A percentile compares a stretch with the other conserved stretches of the same genome.
Conservation (phyloP, 2,797 vertebrate species). For the Pelochelys cantorii region DNA sequence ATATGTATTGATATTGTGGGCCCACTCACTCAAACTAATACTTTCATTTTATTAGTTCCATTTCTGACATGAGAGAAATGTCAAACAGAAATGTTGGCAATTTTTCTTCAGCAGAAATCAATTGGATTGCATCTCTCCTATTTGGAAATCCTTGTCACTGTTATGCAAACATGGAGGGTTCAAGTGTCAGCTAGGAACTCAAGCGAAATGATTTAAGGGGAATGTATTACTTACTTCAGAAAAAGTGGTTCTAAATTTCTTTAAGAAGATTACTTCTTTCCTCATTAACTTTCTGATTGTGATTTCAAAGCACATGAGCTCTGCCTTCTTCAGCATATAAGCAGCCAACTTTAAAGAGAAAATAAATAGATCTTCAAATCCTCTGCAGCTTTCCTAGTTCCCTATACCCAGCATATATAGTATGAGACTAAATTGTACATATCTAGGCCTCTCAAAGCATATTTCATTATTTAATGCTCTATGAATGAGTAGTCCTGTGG, state of each 20-base stretch:
- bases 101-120: background rate
- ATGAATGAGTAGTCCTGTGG: no score
- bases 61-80: constrained; percentile 32
- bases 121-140: background rate
- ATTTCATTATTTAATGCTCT: background rate
- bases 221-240: constrained; percentile 41
- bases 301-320: constrained; percentile 21
- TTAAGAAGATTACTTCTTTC: constrained; percentile 50
- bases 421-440: background rate
- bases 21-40: background rate
- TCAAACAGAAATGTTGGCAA: background rate
- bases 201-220: constrained; percentile 48
- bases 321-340: constrained; percentile 25
- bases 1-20: background rate
- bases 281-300: constrained; percentile 43
- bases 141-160: constrained; percentile 37
- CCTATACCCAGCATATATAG: background rate
- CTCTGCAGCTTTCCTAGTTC: background rate
- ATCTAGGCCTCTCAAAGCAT: background rate
- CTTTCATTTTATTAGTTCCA: background rate
- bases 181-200: constrained; percentile 15
- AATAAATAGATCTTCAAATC: constrained; percentile 20
- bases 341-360: constrained; percentile 9
- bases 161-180: constrained; percentile 40
- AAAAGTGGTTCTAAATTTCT: constrained; percentile 43